phyloP scores from a whole-genome alignment of 1,140 invertebrate species.

The Thrips palmi region DNA sequence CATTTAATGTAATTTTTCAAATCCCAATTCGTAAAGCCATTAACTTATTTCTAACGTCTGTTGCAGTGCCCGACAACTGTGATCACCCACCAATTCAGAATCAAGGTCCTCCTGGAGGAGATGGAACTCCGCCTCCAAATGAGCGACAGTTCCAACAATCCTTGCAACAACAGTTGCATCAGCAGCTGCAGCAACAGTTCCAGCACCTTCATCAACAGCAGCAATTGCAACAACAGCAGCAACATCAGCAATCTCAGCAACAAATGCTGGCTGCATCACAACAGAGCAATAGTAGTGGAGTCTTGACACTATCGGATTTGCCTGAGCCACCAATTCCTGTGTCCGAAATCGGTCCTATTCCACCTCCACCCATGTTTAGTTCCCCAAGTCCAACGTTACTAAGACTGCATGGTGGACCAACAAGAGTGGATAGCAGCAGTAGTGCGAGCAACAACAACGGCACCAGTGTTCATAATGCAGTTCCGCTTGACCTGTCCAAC shows the following conservation, averaged over 20 bases:
- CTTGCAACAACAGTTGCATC: too few relatives aligned
- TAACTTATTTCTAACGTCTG: too few relatives aligned
- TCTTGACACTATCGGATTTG: conserved; percentile 59
- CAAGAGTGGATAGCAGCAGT: conserved; percentile 23
- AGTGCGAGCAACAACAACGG: conserved; percentile 23
- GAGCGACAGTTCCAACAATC: too few relatives aligned
- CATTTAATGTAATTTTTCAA: too few relatives aligned
- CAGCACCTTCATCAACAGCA: conserved; percentile 20
- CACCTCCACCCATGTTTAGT: conserved; percentile 88
- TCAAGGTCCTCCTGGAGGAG: too few relatives aligned
- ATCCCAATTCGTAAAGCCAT: too few relatives aligned
- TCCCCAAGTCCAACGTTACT: conserved; percentile 60
- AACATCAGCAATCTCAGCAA: conserved; percentile 10
- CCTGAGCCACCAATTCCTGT: conserved; percentile 79
- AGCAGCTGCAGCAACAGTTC: conserved; percentile 26
- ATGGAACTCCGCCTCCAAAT: conserved; percentile 28
- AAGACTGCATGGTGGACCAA: conserved; percentile 30
- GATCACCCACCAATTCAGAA: too few relatives aligned
- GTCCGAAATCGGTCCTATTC: conserved; percentile 84
- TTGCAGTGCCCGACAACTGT: too few relatives aligned
- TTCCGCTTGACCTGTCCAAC: conserved; percentile 26
- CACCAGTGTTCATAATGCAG: conserved; percentile 18
- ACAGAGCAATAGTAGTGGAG: conserved; percentile 15
- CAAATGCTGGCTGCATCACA: conserved; percentile 24
- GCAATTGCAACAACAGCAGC: conserved; percentile 7